Percentiles rank a stretch among this genome's conserved stretches.
phyloP scores from a whole-genome alignment of 1,140 invertebrate genomes.

The Brachionus calyciflorus region DNA sequence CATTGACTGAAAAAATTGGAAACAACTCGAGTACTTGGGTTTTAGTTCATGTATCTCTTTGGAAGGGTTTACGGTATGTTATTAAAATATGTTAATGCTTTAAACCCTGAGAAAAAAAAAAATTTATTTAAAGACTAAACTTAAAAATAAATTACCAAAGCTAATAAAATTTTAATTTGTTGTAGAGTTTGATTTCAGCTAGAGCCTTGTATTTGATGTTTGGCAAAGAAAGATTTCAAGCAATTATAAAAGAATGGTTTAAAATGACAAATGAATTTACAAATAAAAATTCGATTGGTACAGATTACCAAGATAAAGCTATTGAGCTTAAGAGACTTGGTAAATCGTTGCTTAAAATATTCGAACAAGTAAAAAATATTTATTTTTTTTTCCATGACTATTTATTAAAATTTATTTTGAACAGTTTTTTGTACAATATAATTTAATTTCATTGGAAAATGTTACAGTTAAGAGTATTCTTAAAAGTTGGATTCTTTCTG shows the following conservation, averaged over 20 bases:
- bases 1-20: too few relatives aligned
- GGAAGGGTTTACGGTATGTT: too few relatives aligned
- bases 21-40: too few relatives aligned
- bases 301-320: neutral
- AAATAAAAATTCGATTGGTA: neutral
- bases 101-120: too few relatives aligned
- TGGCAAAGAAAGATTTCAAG: conserved; percentile 19
- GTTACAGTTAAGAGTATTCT: neutral
- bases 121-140: too few relatives aligned
- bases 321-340: neutral
- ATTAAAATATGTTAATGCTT: too few relatives aligned
- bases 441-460: neutral
- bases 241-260: conserved; percentile 11
- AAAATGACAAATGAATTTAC: neutral
- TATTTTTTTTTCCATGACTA: neutral
- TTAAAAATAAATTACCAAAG: too few relatives aligned
- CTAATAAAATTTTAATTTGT: neutral
- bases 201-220: conserved; percentile 4
- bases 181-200: neutral
- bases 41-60: too few relatives aligned
- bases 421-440: conserved; percentile 28
- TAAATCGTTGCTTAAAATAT: neutral
- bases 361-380: conserved; percentile 43
- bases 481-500: neutral
- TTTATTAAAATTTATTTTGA: neutral